Evolutionary conservation across 2,113 vertebrate species (phyloP).

Genomic region (Lanius ludovicianus): DNA sequence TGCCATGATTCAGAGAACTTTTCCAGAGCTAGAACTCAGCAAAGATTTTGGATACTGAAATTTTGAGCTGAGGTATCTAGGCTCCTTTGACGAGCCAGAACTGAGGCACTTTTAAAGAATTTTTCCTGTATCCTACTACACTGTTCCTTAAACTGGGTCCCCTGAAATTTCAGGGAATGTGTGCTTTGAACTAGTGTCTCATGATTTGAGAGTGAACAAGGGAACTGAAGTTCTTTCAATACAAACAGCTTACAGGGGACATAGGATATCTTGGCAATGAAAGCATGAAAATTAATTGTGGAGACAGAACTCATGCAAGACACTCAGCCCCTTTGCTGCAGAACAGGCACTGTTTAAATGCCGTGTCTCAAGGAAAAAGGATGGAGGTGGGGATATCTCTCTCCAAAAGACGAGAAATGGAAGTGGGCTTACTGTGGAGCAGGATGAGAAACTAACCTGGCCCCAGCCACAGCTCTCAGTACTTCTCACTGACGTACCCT

Average conservation of each 20-base stretch:
- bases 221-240: neutral
- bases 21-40: neutral
- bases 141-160: neutral
- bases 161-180: neutral
- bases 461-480: neutral
- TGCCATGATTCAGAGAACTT: neutral
- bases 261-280: neutral
- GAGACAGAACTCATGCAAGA: neutral
- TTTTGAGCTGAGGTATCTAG: neutral
- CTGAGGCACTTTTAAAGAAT: neutral
- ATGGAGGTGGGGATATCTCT: neutral
- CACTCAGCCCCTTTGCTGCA: neutral
- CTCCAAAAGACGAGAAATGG: neutral
- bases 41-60: neutral
- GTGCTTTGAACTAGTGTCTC: neutral
- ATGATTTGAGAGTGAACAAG: neutral
- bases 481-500: neutral
- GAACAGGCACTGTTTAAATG: neutral
- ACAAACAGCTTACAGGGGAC: neutral
- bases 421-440: neutral
- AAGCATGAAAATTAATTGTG: neutral
- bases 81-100: neutral
- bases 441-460: neutral
- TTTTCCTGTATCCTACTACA: neutral
- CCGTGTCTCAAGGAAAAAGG: neutral